phyloP scores from a whole-genome alignment of 1,140 invertebrate species.

The Ooceraea biroi region DNA sequence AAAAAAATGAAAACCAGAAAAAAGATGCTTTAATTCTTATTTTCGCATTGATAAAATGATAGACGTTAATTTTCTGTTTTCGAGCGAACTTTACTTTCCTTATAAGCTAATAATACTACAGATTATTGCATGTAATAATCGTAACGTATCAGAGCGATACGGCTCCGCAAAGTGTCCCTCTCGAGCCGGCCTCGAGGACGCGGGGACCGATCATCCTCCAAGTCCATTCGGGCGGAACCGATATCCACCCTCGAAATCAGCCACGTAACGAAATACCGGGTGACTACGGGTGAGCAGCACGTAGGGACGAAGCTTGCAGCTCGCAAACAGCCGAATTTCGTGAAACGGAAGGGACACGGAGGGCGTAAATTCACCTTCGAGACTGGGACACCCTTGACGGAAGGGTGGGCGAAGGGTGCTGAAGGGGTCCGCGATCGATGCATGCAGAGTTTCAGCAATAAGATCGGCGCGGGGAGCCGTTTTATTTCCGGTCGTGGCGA shows the following conservation, averaged over 20 bases:
- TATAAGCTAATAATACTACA: neutral
- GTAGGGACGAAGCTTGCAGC: neutral
- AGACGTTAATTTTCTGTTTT: too few relatives aligned
- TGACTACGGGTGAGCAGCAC: conserved; percentile 23
- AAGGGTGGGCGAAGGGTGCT: conserved; percentile 42
- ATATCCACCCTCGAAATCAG: conserved; percentile 67
- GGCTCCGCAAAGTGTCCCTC: conserved; percentile 44
- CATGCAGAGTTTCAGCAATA: conserved; percentile 30
- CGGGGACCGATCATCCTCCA: conserved; percentile 30
- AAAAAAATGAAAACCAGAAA: neutral
- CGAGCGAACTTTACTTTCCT: conserved; percentile 7
- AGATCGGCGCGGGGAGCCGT: conserved; percentile 47
- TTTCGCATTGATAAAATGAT: neutral
- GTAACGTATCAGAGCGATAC: conserved; percentile 9
- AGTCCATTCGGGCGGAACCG: conserved; percentile 64
- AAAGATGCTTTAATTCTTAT: neutral
- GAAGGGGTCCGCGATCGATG: conserved; percentile 48
- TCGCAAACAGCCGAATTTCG: conserved; percentile 10
- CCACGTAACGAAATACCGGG: conserved; percentile 66
- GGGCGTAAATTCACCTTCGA: conserved; percentile 42
- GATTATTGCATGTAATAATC: conserved; percentile 24
- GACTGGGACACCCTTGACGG: conserved; percentile 24
- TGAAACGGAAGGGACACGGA: conserved; percentile 24
- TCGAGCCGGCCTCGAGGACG: conserved; percentile 20
- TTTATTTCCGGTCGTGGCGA: conserved; percentile 75